Percentiles rank a stretch among this genome's conserved stretches.
phyloP scores from a whole-genome alignment of 2,888 invertebrate genomes.

The Hirtodrosophila histrioides region DNA sequence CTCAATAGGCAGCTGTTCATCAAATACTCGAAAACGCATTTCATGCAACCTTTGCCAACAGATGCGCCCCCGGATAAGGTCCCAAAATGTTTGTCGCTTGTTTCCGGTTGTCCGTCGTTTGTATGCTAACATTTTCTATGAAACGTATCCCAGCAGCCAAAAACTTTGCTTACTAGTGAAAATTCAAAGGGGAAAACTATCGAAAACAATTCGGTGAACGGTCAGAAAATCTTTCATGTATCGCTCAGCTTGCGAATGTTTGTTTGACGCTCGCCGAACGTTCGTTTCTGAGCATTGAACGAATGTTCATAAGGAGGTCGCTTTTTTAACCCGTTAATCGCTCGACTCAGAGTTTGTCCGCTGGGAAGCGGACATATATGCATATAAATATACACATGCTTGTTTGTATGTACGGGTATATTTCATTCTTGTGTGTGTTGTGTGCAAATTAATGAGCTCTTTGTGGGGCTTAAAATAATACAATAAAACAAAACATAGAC shows the following conservation, averaged over 20 bases:
- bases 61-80: constrained; percentile 19
- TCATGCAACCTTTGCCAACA: constrained; percentile 53
- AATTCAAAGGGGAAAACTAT: too few relatives aligned
- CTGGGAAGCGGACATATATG: too few relatives aligned
- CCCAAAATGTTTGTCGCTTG: constrained; percentile 20
- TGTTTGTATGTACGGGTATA: neutral
- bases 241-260: too few relatives aligned
- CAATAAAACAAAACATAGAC: constrained; percentile 61
- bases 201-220: too few relatives aligned
- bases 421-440: constrained; percentile 40
- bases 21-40: constrained; percentile 44
- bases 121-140: constrained; percentile 15
- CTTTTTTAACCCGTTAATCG: too few relatives aligned
- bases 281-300: too few relatives aligned
- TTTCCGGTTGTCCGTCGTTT: neutral
- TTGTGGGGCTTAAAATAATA: constrained; percentile 76
- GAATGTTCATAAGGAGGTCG: too few relatives aligned
- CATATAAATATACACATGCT: too few relatives aligned
- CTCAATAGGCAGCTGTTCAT: constrained; percentile 20
- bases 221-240: too few relatives aligned
- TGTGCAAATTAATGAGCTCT: constrained; percentile 76
- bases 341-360: too few relatives aligned
- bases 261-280: too few relatives aligned
- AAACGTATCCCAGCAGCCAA: neutral
- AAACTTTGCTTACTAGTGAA: too few relatives aligned